phyloP scores from a whole-genome alignment of 2,888 invertebrate genomes.

The Dermolepida albohirtum region DNA sequence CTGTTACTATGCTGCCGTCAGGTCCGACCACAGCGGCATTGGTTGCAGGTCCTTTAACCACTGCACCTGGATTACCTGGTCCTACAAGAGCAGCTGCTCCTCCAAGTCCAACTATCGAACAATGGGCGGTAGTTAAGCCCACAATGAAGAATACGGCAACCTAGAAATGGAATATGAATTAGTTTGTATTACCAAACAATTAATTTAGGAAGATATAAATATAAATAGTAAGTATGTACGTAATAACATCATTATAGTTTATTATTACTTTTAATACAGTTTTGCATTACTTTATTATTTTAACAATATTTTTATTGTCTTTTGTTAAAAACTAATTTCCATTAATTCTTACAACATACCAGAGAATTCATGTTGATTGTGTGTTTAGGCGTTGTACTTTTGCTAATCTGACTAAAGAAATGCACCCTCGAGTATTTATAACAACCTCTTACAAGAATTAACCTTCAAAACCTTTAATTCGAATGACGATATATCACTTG shows the following conservation, averaged over 20 bases:
- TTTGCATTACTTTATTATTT: too few relatives aligned
- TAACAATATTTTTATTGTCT: too few relatives aligned
- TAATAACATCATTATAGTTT: too few relatives aligned
- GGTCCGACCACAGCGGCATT: conserved; percentile 49
- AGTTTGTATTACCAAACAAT: too few relatives aligned
- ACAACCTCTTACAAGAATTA: conserved; percentile 20
- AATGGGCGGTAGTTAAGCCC: conserved; percentile 40
- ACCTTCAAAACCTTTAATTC: conserved; percentile 29
- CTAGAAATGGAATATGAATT: conserved; percentile 8
- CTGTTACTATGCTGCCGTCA: conserved; percentile 63
- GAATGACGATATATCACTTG: conserved; percentile 19
- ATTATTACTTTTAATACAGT: too few relatives aligned
- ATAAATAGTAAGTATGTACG: too few relatives aligned
- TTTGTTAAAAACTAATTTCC: too few relatives aligned
- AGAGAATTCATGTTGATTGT: conserved; percentile 51
- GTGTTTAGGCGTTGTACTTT: conserved; percentile 24
- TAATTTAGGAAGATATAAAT: too few relatives aligned
- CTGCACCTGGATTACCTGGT: conserved; percentile 45
- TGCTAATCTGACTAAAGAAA: conserved; percentile 12
- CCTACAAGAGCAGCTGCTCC: conserved; percentile 49
- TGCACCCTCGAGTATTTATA: conserved; percentile 43
- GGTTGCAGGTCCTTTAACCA: conserved; percentile 49
- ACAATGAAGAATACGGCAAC: conserved; percentile 37
- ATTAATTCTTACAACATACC: conserved; percentile 45
- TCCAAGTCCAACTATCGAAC: conserved; percentile 40